Evolutionary conservation across 2,888 invertebrate species (phyloP).

Genomic region (Lacanobia oleracea): DNA sequence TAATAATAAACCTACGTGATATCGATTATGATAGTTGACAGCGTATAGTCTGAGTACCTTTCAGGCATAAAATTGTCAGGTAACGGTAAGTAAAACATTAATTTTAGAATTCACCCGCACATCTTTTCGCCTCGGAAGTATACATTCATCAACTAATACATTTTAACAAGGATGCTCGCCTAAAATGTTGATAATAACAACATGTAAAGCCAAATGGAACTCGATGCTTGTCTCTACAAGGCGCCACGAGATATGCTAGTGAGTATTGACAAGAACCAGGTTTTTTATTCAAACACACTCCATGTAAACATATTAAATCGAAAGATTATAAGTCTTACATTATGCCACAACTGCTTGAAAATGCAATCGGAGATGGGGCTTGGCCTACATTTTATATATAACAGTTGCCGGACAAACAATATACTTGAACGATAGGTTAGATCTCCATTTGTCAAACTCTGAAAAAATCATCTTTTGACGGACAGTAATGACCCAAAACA

Average conservation of each 20-base stretch:
- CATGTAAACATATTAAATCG: conserved; percentile 45
- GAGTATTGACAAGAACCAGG: neutral
- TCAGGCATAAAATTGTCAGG: neutral
- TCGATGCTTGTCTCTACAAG: neutral
- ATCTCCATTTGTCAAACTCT: neutral
- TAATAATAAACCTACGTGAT: neutral
- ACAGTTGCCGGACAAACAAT: neutral
- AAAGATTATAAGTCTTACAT: conserved; percentile 9
- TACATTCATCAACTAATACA: neutral
- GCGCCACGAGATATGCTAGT: neutral
- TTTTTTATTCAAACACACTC: neutral
- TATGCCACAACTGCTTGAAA: conserved; percentile 27
- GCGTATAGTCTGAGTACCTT: too few species aligned
- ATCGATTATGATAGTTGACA: neutral
- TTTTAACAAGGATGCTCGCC: neutral
- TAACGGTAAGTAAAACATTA: neutral
- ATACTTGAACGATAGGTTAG: neutral
- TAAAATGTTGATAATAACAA: neutral
- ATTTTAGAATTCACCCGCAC: neutral
- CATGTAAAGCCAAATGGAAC: neutral
- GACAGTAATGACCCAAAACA: neutral
- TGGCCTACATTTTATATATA: neutral
- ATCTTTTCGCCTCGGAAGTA: neutral
- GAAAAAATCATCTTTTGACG: neutral
- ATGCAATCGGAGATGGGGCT: conserved; percentile 21